Evolutionary conservation across 2,113 vertebrate species (phyloP), one percentile per base, ranked within the genome.

Genomic region (Percina caprodes): DNA sequence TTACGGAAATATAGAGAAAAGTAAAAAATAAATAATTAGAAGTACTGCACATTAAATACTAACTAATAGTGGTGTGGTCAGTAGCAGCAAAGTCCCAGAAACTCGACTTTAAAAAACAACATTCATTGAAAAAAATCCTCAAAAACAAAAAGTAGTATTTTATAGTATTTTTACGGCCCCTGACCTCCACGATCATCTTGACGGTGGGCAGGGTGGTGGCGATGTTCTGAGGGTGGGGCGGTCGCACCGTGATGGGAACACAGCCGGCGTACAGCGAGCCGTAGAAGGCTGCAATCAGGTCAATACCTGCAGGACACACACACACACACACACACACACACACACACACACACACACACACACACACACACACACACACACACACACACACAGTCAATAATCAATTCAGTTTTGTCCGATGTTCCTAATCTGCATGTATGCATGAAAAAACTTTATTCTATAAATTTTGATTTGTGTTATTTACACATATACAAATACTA

Each of bases 181-280:
- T 93, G 86, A 99, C 98, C 97, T 99, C 98, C 66, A 99, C 98
- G 10, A 99, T 99, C 98, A 99, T 99, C 96, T 99, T 99, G 91
- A 99, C 98, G 0, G 98, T 99, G 66, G 98, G 98, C 81, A 99
- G 89, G 0, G 98, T 99, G 2, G 98, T 99, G 69, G 98, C 96
- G 18, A 99, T 99, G 94, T 99, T 99, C 95, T 99, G 98, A 4
- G 98, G 98, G 51, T 99, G 98, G 0, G 98, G 98, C 11, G 98
- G 98, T 11, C 98, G 96, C 69, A 99, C 98, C 0, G 98, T 99
- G 85, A 99, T 99, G 46, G 98, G 98, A 85, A 99, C 98, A 2
- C 98, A 99, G 94, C 98, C 98, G 0, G 97, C 98, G 4, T 99
- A 99, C 77, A 99, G 95, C 92, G 96, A 97, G 48, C 98, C 98